Conservation (phyloP, 2,113 vertebrate species). For the Tychaedon coryphoeus region DNA sequence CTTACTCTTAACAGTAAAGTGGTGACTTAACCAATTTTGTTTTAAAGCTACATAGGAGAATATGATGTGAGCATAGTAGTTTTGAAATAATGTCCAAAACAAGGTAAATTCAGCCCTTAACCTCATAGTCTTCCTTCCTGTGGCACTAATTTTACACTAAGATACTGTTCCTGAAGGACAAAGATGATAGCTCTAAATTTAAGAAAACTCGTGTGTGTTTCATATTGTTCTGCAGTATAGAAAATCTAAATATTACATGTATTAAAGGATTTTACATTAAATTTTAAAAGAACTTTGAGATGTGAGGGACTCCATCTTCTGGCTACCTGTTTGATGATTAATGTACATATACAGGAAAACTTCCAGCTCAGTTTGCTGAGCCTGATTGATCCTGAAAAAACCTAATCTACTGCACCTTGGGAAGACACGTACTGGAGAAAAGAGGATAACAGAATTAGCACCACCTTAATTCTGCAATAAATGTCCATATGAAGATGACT, state of each 20-base stretch:
- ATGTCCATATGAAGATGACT: background rate
- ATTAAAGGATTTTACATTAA: background rate
- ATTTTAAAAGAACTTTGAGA: background rate
- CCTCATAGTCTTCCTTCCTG: background rate
- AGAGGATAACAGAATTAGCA: background rate
- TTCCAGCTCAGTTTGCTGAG: background rate
- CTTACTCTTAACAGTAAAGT: background rate
- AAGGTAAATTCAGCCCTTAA: background rate
- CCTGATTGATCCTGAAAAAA: background rate
- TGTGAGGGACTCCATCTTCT: background rate
- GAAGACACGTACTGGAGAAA: background rate
- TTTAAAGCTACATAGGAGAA: background rate
- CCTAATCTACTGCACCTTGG: background rate
- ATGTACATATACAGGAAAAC: background rate
- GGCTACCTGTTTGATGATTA: background rate
- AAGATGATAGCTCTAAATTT: background rate
- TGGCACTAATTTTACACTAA: background rate
- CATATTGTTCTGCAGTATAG: background rate
- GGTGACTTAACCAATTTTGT: background rate
- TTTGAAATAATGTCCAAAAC: background rate
- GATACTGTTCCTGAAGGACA: background rate
- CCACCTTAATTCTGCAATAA: background rate
- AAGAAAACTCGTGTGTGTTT: background rate
- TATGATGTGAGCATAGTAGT: accelerated
- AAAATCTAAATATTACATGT: background rate